These are phyloP conservation scores for Orthosia gothica DNA, from an alignment of 2,888 invertebrate genomes.

Conservation along the genomic window DNA sequence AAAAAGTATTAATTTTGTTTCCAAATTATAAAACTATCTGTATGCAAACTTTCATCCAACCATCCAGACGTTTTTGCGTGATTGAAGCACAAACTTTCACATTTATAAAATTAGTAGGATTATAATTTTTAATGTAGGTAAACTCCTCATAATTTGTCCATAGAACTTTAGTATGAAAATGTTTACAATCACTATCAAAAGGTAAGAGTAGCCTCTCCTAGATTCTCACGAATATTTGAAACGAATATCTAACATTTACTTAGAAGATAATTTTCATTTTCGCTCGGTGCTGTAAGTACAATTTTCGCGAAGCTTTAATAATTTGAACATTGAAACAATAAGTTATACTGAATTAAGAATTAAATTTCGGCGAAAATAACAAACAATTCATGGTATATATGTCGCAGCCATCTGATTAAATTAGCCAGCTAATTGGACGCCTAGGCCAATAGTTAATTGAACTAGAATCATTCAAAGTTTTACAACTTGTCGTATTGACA, in stretches of 20 bases:
- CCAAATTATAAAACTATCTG: too few relatives aligned
- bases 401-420: too few relatives aligned
- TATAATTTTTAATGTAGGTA: neutral
- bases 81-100: too few relatives aligned
- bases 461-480: too few relatives aligned
- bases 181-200: neutral
- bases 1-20: too few relatives aligned
- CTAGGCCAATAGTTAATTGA: too few relatives aligned
- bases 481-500: too few relatives aligned
- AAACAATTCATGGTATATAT: constrained; percentile 24
- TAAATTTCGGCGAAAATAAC: constrained; percentile 44
- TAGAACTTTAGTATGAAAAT: neutral
- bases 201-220: too few relatives aligned
- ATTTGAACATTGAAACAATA: constrained; percentile 42
- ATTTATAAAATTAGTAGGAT: too few relatives aligned
- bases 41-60: too few relatives aligned
- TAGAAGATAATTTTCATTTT: neutral
- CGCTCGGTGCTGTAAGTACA: neutral
- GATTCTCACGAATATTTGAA: neutral
- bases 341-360: constrained; percentile 40
- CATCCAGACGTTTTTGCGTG: too few relatives aligned
- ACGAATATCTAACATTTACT: neutral
- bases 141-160: neutral
- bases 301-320: constrained; percentile 33
- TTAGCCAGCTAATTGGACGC: too few relatives aligned